A percentile compares a stretch with the other conserved stretches of the same genome.
These are phyloP conservation scores for Cephus pulcher DNA, from an alignment of 2,888 invertebrate species.

Conservation along the genomic window DNA sequence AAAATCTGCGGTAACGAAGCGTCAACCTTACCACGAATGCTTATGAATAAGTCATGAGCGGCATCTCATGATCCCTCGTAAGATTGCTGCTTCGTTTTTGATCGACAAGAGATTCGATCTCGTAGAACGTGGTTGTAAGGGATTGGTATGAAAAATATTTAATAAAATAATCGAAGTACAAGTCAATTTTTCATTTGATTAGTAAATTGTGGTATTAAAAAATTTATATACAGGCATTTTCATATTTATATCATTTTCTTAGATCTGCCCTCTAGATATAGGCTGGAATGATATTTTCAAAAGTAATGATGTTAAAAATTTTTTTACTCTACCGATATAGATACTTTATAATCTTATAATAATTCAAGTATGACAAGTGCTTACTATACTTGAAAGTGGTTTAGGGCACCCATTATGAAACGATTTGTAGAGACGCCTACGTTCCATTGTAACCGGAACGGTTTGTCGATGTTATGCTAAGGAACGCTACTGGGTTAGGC, in stretches of 20 bases:
- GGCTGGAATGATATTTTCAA: background rate
- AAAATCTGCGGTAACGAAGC: background rate
- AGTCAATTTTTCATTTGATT: background rate
- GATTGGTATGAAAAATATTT: background rate
- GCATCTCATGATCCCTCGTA: background rate
- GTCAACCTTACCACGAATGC: background rate
- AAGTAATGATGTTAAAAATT: background rate
- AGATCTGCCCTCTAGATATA: rapidly evolving
- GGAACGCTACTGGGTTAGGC: background rate
- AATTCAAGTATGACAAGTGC: background rate
- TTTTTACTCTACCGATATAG: background rate
- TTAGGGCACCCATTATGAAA: background rate
- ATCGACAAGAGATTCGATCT: background rate
- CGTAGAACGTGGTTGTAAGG: background rate
- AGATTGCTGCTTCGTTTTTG: background rate
- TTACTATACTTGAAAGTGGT: background rate
- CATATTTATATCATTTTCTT: background rate
- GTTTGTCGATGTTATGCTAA: background rate
- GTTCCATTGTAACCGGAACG: background rate
- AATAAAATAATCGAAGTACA: background rate
- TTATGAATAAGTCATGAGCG: background rate
- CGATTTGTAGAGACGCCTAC: background rate
- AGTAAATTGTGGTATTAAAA: background rate
- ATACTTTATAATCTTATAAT: background rate
- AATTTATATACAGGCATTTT: background rate